These are phyloP conservation scores for Drosophila yakuba DNA, from an alignment of 1,140 invertebrate genomes.

Conservation along the genomic window DNA sequence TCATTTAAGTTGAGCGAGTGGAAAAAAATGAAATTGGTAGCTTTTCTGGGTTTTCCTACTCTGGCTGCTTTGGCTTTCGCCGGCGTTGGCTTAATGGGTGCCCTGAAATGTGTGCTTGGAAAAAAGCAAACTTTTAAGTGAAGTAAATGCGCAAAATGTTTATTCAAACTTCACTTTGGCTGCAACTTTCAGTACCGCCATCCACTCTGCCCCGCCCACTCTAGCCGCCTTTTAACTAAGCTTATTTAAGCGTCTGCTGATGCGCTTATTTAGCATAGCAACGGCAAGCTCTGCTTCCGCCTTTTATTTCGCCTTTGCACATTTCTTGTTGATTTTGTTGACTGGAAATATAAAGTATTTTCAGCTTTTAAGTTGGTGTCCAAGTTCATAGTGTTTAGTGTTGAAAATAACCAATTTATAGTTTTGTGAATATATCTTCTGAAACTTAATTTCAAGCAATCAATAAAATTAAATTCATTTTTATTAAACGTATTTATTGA, in stretches of 20 bases:
- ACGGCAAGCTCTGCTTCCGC: constrained; percentile 22
- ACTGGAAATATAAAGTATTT: constrained; percentile 57
- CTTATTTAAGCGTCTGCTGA: constrained; percentile 71
- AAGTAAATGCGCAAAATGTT: constrained; percentile 83
- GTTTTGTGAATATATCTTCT: background rate
- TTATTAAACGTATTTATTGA: background rate
- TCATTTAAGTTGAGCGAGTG: constrained; percentile 49
- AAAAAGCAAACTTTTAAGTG: constrained; percentile 76
- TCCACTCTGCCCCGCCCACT: constrained; percentile 6
- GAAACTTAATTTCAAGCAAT: background rate
- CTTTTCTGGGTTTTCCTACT: constrained; percentile 50
- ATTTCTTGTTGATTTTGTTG: constrained; percentile 55
- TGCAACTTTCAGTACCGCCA: constrained; percentile 51
- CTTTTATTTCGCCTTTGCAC: constrained; percentile 22
- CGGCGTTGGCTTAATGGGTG: constrained; percentile 64
- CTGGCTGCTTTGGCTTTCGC: constrained; percentile 10
- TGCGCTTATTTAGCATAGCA: constrained; percentile 68
- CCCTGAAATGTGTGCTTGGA: constrained; percentile 70
- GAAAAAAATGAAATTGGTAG: constrained; percentile 41
- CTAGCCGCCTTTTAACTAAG: constrained; percentile 69
- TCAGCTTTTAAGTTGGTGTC: constrained; percentile 53
- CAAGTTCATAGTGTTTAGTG: no score
- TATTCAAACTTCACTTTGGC: constrained; percentile 81
- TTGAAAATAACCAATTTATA: background rate
- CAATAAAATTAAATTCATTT: background rate